Percentiles rank a stretch among this genome's conserved stretches.
Evolutionary conservation across 2,113 vertebrate species (phyloP).

Genomic region (Pachyramphus minor): DNA sequence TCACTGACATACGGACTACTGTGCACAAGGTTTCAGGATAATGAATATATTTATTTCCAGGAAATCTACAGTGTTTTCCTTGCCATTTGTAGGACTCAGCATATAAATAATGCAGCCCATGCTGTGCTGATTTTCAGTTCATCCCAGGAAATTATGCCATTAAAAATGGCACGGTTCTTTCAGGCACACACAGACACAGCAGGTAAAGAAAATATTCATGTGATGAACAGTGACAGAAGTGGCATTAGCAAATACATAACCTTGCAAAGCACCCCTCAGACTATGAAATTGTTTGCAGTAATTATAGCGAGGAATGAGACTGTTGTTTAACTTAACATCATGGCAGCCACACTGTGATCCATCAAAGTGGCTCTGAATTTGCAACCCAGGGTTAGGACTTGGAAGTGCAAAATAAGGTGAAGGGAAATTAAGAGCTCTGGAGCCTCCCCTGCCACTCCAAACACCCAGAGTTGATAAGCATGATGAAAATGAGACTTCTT

Average conservation of each 20-base stretch:
- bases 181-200: neutral
- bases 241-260: neutral
- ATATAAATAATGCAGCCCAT: conserved; percentile 78
- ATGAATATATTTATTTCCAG: conserved; percentile 65
- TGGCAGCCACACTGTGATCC: neutral
- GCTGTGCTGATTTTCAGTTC: conserved; percentile 48
- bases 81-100: conserved; percentile 42
- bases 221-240: conserved; percentile 15
- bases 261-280: neutral
- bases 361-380: neutral
- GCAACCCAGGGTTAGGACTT: neutral
- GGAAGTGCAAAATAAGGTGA: neutral
- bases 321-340: neutral
- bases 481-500: neutral
- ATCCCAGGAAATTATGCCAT: conserved; percentile 64
- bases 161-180: conserved; percentile 42
- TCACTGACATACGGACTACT: neutral
- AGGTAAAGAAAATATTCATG: conserved; percentile 28
- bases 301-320: neutral
- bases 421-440: neutral
- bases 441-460: neutral
- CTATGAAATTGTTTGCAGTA: neutral
- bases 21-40: neutral
- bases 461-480: accelerated
- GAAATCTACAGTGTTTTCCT: conserved; percentile 56